Base-by-base conservation (phyloP, 2,797 vertebrate genomes). In the Sphenodon punctatus region DNA sequence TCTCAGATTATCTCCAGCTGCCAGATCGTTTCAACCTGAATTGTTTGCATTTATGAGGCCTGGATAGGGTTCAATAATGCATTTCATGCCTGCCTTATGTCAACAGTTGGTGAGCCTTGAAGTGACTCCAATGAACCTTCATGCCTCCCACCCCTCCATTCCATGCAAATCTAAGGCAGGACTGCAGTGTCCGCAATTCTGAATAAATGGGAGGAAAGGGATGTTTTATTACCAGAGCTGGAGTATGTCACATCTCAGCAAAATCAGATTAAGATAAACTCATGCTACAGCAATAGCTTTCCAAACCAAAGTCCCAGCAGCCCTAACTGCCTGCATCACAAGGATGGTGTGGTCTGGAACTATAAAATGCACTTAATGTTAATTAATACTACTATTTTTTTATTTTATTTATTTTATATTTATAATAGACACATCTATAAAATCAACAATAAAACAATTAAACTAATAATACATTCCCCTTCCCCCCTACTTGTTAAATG, bases 11-110 rank as follows among this genome's bases (percentile, higher is more conserved):
- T 56, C 71, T n/a, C 27, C 82, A 90, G 89, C 83, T 93, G 92
- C 89, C 91, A 92, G 59, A 89, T 51, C 77, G 56, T 73, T 89
- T 73, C 79, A 80, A 80, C 85, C 90, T 87, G 89, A 89, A 85
- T 90, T 90, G 76, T 82, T 87, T 80, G 90, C 86, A 66, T 85
- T 91, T 90, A 92, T 79, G 89, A 27, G 63, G 61, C 49, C 80
- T 91, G 86, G 89, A 81, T 67, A 66, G 82, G 67, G 80, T 88
- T 91, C 90, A 90, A 48, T 75, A 71, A 89, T 69, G 73, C 84
- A 86, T 85, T 92, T 90, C 71, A 51, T 68, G 67, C 87, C 82
- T 91, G 85, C 56, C 85, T 91, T 89, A 73, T 82, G 82, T 84
- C 84, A 90, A 92, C 85, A 88, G 80, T 80, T 80, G 85, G 80